phyloP scores from a whole-genome alignment of 2,888 invertebrate species.

The Platycheirus albimanus region DNA sequence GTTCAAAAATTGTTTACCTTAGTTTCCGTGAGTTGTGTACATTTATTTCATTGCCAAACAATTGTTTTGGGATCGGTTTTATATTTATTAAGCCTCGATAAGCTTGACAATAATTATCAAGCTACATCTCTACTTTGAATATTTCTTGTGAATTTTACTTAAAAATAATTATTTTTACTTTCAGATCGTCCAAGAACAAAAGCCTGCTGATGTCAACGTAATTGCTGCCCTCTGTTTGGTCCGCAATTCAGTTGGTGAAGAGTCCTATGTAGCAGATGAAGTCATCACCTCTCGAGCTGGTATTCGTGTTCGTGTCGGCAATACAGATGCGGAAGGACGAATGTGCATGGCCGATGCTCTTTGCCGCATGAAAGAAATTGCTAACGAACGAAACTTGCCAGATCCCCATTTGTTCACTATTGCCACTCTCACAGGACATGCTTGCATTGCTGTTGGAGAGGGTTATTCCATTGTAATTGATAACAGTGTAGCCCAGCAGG shows the following conservation, averaged over 20 bases:
- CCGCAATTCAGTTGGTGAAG: conserved; percentile 94
- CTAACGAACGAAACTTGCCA: conserved; percentile 84
- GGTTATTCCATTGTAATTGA: conserved; percentile 91
- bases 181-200: conserved; percentile 80
- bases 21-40: no score
- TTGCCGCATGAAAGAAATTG: conserved; percentile 88
- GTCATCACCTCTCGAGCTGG: conserved; percentile 92
- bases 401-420: conserved; percentile 94
- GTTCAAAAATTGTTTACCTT: no score
- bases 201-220: conserved; percentile 90
- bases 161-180: no score
- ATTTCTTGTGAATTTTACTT: no score
- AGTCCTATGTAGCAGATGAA: conserved; percentile 95
- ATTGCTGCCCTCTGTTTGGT: conserved; percentile 93
- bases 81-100: no score
- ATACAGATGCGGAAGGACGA: conserved; percentile 98
- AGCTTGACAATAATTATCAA: no score
- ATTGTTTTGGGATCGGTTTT: no score
- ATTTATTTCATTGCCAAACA: no score
- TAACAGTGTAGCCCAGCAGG: conserved; percentile 88
- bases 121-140: no score
- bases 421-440: conserved; percentile 95
- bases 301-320: conserved; percentile 92
- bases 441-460: conserved; percentile 86
- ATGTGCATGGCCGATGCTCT: conserved; percentile 96